Evolutionary conservation across 2,888 invertebrate species (phyloP).

Genomic region (Noctua janthina): DNA sequence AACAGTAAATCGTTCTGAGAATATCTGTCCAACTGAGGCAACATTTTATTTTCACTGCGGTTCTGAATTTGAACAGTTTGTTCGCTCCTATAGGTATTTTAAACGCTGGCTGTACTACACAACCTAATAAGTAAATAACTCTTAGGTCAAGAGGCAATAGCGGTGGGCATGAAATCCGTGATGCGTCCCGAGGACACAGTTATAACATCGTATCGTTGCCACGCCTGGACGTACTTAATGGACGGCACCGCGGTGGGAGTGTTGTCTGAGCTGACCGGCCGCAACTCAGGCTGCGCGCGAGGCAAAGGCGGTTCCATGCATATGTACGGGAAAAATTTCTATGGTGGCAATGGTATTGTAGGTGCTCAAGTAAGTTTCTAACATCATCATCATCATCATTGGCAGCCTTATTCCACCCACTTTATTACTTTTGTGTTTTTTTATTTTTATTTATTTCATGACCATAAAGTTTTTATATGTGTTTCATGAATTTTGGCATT

Average conservation of each 20-base stretch:
- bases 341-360: constrained; percentile 44
- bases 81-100: not conserved
- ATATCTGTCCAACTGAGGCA: not conserved
- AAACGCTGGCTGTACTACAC: not conserved
- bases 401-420: not conserved
- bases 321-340: constrained; percentile 31
- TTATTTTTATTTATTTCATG: too few species aligned
- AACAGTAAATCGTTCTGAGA: not conserved
- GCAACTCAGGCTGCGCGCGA: constrained; percentile 13
- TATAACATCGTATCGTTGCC: constrained; percentile 41
- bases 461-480: too few species aligned
- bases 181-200: constrained; percentile 25
- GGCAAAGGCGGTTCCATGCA: constrained; percentile 47
- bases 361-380: constrained; percentile 26
- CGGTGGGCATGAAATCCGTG: constrained; percentile 18
- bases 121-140: not conserved
- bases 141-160: constrained; percentile 43
- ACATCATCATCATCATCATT: too few species aligned
- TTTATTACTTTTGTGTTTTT: not conserved
- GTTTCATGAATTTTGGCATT: too few species aligned
- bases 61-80: not conserved
- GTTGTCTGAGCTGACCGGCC: constrained; percentile 28
- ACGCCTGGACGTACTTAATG: constrained; percentile 32
- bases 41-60: not conserved
- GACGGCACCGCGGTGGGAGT: not conserved